Evolutionary conservation across 2,797 vertebrate species (phyloP), one percentile per base, ranked within the genome.

Genomic region (Ptychobarbus kaznakovi): DNA sequence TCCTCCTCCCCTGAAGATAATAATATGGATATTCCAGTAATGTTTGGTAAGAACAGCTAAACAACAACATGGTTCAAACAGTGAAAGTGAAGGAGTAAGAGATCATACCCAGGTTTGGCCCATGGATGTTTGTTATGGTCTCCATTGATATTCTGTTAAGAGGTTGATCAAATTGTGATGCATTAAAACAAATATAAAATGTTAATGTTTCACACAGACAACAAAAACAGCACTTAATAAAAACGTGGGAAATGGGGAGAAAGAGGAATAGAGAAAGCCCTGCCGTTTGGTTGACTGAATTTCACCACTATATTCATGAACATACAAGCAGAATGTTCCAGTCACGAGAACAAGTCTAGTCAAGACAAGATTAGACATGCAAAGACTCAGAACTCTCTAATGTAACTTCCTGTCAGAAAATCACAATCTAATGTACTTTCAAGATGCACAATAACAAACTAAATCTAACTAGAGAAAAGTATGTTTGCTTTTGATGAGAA

Each of bases 1-100:
- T 40, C 96, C 93, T 78, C 95, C 96, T 18, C 94, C 96, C 88
- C 98, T 99, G 86, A 76, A 90, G 86, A 90, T 79, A 65, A 90
- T 83, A 13, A 86, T 9, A 82, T 3, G 77, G 12, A 86, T 58
- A 74, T 32, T 6, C 22, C 11, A 25, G n/a, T 70, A 12, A 75
- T 10, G 42, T 7, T 11, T 18, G 32, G 28, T 65, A 42, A 74
- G 56, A 63, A 28, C 28, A 93, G 94, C 94, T 92, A 95, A 94
- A 96, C 94, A 89, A 92, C 93, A 80, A 20, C 13, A 82, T 1
- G 28, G 3, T 81, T 40, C 42, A 49, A 79, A 83, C 2, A 49
- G 32, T 32, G 46, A 58, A 88, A 38, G 42, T 74, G 69, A 79
- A 56, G 44, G 40, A 86, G 80, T 68, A 82, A 88, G 6, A 78